Base-by-base conservation (phyloP, 1,140 invertebrate genomes). In the Trachymyrmex septentrionalis region DNA sequence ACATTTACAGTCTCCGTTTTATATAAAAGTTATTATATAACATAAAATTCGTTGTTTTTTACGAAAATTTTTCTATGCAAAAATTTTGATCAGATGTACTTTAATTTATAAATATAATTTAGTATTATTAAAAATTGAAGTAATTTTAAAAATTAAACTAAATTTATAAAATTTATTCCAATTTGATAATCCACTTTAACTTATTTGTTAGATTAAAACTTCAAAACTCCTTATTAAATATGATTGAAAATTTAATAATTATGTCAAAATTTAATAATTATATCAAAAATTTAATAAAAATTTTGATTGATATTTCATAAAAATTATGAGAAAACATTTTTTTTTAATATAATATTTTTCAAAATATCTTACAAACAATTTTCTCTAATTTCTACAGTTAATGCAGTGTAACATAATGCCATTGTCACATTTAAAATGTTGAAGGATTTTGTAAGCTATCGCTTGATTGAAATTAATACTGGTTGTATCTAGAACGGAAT, bases 401-500 rank as follows among this genome's bases (percentile, higher is more conserved):
- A 75, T 16, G 1, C 6, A 21, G 0, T 64, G 4, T 64, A 77
- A 77, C 10, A 38, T 12, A 27, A 44, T 64, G 1, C 5, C 21
- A 80, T 50, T 69, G 27, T 67, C 14, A 21, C 59, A 67, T 6
- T 78, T 53, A 21, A 48, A 48, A 30, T 44, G 27, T 27, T 24
- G 1, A 64, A 12, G 16, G 16, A 76, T 76, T 59, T 59, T 16
- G 7, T 7, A 19, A 14, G 9, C 30, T 34, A 34, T 38, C 12
- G 34, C n/a, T 10, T 55, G 34, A 0, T n/a, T 12, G 10, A 64
- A 27, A 10, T 24, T 48, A 64, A n/a, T 12, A 63, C 16, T 53
- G 6, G 6, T 30, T 57, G 78, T 50, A 73, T 73, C 55, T 82
- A 59, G 80, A 59, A 82, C 80, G 80, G 80, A 57, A 82, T 73